phyloP scores from a whole-genome alignment of 2,797 vertebrate species.

The Ambastaia sidthimunki region DNA sequence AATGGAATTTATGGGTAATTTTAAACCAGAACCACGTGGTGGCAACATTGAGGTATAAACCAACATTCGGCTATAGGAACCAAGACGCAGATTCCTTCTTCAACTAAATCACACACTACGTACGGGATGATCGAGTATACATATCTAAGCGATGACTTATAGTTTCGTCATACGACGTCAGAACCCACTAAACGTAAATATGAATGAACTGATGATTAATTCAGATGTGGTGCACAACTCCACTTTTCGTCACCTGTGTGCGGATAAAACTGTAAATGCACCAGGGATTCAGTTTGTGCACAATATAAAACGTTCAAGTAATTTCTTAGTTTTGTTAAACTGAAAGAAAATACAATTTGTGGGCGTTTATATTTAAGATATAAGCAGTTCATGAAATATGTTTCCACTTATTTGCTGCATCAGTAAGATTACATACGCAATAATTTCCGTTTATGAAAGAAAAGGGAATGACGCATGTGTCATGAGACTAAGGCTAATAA shows the following conservation, averaged over 20 bases:
- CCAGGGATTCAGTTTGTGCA: not conserved
- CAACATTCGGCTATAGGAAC: not conserved
- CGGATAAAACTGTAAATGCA: not conserved
- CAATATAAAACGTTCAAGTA: no score
- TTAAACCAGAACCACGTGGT: slow-evolving; percentile 67
- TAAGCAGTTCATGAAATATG: not conserved
- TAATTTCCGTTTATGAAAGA: slow-evolving; percentile 14
- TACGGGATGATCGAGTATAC: slow-evolving; percentile 53
- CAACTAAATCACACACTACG: slow-evolving; percentile 54
- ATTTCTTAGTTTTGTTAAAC: not conserved
- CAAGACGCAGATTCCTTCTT: slow-evolving; percentile 56
- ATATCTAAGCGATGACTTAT: slow-evolving; percentile 53
- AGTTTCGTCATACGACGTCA: slow-evolving; percentile 78
- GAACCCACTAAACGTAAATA: slow-evolving; percentile 61
- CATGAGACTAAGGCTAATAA: slow-evolving; percentile 2
- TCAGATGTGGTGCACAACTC: slow-evolving; percentile 22
- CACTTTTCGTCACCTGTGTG: not conserved
- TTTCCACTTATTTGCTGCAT: not conserved
- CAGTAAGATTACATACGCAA: not conserved
- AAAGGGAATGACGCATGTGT: slow-evolving; percentile 29
- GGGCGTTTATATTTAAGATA: not conserved
- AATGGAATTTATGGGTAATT: not conserved
- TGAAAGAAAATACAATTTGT: not conserved
- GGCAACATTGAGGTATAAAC: slow-evolving; percentile 69
- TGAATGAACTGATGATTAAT: slow-evolving; percentile 39